A percentile compares a stretch with the other conserved stretches of the same genome.
These are phyloP conservation scores for Salminus brasiliensis DNA, from an alignment of 2,113 vertebrate species.

Conservation along the genomic window DNA sequence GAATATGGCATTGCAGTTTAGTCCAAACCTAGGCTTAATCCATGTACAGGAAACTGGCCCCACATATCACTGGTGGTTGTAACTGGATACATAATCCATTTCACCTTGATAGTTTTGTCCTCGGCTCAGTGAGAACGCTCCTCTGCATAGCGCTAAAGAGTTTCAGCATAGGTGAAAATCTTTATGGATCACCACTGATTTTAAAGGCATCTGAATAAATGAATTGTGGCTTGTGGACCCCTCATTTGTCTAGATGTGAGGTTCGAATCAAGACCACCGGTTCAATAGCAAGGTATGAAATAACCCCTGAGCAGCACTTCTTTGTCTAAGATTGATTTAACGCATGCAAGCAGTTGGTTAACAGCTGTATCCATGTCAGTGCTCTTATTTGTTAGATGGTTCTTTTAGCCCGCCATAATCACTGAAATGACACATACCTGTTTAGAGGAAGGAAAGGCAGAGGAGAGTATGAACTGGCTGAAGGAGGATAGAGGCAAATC, in stretches of 20 bases:
- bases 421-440: slow-evolving; percentile 50
- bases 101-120: background rate
- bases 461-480: slow-evolving; percentile 45
- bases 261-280: background rate
- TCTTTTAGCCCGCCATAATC: background rate
- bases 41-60: too few relatives aligned
- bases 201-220: slow-evolving; percentile 23
- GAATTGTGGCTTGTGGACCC: background rate
- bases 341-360: background rate
- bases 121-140: background rate
- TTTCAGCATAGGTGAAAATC: slow-evolving; percentile 58
- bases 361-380: background rate
- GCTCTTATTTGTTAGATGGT: background rate
- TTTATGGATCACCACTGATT: slow-evolving; percentile 55
- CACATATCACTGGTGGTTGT: background rate
- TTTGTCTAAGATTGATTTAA: background rate
- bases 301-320: background rate
- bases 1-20: too few relatives aligned
- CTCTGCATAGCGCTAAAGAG: slow-evolving; percentile 53
- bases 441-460: slow-evolving; percentile 48
- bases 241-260: background rate
- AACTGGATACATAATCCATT: background rate
- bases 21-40: background rate
- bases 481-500: slow-evolving; percentile 51
- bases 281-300: background rate